Conservation (phyloP, 2,888 invertebrate genomes). For the Drosophila anomelani region DNA sequence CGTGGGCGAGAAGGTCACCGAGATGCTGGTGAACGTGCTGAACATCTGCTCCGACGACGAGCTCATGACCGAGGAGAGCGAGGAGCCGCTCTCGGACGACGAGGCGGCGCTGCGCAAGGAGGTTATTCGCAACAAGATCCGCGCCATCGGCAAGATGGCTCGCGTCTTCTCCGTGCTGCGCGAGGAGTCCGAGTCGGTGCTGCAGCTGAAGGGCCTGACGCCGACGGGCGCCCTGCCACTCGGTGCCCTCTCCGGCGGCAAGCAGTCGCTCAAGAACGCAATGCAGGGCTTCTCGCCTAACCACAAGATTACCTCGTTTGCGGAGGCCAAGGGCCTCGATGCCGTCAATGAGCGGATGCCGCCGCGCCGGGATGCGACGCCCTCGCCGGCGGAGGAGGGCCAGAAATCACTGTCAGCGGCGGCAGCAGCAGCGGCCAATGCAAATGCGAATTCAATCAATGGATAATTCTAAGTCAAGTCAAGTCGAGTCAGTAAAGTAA, state of each 20-base stretch:
- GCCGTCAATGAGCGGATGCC: conserved; percentile 99
- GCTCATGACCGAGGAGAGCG: conserved; percentile 98
- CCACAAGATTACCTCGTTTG: conserved; percentile 99
- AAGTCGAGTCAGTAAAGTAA: conserved; percentile 36
- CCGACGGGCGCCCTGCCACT: conserved; percentile 98
- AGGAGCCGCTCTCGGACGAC: conserved; percentile 86
- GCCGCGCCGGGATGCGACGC: conserved; percentile 92
- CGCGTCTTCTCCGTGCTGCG: conserved; percentile 99
- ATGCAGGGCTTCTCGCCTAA: conserved; percentile 97
- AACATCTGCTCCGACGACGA: conserved; percentile 99
- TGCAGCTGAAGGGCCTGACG: conserved; percentile 99
- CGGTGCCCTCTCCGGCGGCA: conserved; percentile 98
- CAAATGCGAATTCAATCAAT: conserved; percentile 82
- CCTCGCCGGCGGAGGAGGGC: conserved; percentile 86
- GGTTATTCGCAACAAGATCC: conserved; percentile 99
- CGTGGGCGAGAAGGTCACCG: conserved; percentile 99
- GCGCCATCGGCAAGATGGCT: conserved; percentile 99
- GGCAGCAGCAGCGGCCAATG: conserved; percentile 82
- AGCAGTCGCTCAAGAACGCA: conserved; percentile 97
- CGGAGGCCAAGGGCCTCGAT: conserved; percentile 99
- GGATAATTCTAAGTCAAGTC: conserved; percentile 81
- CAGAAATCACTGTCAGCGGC: conserved; percentile 82
- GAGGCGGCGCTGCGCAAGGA: conserved; percentile 98
- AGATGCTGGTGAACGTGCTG: conserved; percentile 99
- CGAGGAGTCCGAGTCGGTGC: conserved; percentile 99